These are phyloP conservation scores for Netelia virgata DNA, from an alignment of 2,888 invertebrate species.

Conservation along the genomic window DNA sequence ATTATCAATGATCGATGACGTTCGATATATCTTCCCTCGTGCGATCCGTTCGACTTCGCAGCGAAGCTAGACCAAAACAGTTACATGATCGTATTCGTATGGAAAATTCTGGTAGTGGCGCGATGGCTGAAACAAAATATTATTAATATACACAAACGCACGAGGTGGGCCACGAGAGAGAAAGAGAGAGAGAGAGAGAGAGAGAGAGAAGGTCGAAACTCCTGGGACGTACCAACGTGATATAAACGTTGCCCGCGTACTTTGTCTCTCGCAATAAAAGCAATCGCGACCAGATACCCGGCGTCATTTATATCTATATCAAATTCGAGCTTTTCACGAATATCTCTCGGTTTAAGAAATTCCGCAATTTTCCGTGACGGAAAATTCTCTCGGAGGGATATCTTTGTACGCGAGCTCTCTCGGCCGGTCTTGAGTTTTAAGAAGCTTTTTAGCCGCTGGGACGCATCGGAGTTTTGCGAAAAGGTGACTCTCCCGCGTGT, in stretches of 20 bases:
- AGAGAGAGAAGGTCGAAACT: constrained; percentile 2
- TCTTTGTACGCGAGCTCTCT: constrained; percentile 63
- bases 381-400: constrained; percentile 64
- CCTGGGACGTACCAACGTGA: constrained; percentile 5
- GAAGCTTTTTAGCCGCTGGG: constrained; percentile 52
- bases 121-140: constrained; percentile 30
- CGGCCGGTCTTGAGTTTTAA: constrained; percentile 54
- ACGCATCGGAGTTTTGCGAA: constrained; percentile 49
- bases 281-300: constrained; percentile 6
- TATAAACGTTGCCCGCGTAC: constrained; percentile 12
- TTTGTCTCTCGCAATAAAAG: constrained; percentile 47
- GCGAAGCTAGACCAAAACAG: not conserved
- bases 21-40: no score
- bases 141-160: constrained; percentile 25
- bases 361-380: constrained; percentile 64
- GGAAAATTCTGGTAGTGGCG: not conserved
- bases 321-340: constrained; percentile 25
- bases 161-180: not conserved
- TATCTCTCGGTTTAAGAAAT: constrained; percentile 52
- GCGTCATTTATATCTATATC: not conserved
- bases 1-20: no score
- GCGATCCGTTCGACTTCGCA: no score
- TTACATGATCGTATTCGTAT: not conserved
- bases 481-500: constrained; percentile 53
- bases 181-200: not conserved